Percentiles rank a stretch among this genome's conserved stretches.
These are phyloP conservation scores for Listrodromus nycthemerus DNA, from an alignment of 2,888 invertebrate genomes.

Conservation along the genomic window DNA sequence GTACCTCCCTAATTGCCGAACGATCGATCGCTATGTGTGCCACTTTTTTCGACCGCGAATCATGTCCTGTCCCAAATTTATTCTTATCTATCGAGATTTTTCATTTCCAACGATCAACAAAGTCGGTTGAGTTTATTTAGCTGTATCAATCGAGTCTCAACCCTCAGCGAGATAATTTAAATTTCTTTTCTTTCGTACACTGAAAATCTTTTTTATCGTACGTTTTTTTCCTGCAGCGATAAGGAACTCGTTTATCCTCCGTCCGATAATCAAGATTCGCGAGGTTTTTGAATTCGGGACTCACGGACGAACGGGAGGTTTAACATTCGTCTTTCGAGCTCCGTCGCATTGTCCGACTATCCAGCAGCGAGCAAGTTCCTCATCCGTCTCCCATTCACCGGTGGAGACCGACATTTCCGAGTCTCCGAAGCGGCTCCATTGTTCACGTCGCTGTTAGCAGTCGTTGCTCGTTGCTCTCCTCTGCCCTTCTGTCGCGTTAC, in stretches of 20 bases:
- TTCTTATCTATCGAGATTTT: too few species aligned
- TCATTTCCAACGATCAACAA: background rate
- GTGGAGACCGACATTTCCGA: slow-evolving; percentile 82
- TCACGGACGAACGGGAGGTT: slow-evolving; percentile 50
- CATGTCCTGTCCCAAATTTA: background rate
- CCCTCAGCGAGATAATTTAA: background rate
- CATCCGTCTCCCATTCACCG: slow-evolving; percentile 82
- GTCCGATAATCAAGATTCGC: slow-evolving; percentile 45
- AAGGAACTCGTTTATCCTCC: slow-evolving; percentile 3
- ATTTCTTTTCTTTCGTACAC: background rate
- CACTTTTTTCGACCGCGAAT: background rate
- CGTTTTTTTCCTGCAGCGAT: slow-evolving; percentile 22
- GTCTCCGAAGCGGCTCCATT: slow-evolving; percentile 79
- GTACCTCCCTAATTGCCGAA: slow-evolving; percentile 33
- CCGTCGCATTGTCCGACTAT: slow-evolving; percentile 78
- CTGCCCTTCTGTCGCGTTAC: slow-evolving; percentile 49
- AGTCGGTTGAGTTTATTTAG: background rate
- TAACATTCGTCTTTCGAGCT: slow-evolving; percentile 79
- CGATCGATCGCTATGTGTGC: slow-evolving; percentile 18
- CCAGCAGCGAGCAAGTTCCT: slow-evolving; percentile 78
- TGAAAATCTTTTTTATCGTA: background rate
- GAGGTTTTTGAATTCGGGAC: slow-evolving; percentile 15
- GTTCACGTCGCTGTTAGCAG: slow-evolving; percentile 71
- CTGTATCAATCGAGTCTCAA: background rate
- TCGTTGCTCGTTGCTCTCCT: slow-evolving; percentile 56